These are phyloP conservation scores for Anastatus disparis DNA, from an alignment of 1,140 invertebrate species.

Conservation along the genomic window DNA sequence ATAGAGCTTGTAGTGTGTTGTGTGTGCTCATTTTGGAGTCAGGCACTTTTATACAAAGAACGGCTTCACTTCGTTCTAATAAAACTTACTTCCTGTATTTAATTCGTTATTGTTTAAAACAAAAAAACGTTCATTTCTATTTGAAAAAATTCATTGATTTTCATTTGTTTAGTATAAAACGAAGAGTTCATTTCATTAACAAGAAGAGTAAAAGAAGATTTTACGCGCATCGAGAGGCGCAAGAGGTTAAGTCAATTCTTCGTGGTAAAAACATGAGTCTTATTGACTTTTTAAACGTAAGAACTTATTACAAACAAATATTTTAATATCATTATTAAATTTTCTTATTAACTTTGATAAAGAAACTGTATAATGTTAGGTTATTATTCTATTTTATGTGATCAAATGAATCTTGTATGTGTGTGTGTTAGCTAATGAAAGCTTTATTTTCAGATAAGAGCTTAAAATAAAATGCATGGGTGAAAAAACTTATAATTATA, in stretches of 20 bases:
- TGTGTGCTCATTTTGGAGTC: conserved; percentile 11
- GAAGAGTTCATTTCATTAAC: not conserved
- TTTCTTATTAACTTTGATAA: not conserved
- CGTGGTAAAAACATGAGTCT: conserved; percentile 20
- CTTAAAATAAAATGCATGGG: conserved; percentile 22
- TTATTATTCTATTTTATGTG: not conserved
- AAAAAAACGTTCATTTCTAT: too few relatives aligned
- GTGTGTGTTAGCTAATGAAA: not conserved
- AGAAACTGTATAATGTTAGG: not conserved
- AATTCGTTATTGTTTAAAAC: too few relatives aligned
- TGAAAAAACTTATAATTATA: conserved; percentile 16
- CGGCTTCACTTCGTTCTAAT: too few relatives aligned
- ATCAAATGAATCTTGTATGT: not conserved
- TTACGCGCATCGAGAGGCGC: not conserved
- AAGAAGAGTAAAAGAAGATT: too few relatives aligned
- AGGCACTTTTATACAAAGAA: not conserved
- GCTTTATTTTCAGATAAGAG: conserved; percentile 14
- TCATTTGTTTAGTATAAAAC: too few relatives aligned
- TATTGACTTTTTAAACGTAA: conserved; percentile 15
- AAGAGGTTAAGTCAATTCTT: conserved; percentile 13
- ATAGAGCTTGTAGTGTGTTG: not conserved
- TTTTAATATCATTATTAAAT: not conserved
- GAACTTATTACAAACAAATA: not conserved
- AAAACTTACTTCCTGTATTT: not conserved
- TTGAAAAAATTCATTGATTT: too few relatives aligned